Evolutionary conservation across 2,888 invertebrate species (phyloP).

Genomic region (Micoletzkya japonica): DNA sequence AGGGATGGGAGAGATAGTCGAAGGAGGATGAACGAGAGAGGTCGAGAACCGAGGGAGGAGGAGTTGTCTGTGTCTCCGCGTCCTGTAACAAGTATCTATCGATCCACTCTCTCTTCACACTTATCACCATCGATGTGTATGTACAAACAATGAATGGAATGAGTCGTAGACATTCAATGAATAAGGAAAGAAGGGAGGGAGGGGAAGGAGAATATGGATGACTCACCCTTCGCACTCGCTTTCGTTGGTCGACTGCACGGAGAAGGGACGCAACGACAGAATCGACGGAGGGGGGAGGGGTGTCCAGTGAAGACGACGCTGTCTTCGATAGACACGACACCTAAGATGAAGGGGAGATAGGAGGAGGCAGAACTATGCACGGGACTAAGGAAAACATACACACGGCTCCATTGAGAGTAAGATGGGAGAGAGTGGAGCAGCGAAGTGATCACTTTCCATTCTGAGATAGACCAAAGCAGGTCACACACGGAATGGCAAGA

Average conservation of each 20-base stretch:
- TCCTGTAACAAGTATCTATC: not conserved
- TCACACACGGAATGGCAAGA: not conserved
- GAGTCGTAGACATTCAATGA: too few relatives aligned
- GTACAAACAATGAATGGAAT: too few relatives aligned
- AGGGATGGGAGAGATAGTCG: too few relatives aligned
- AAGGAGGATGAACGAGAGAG: constrained; percentile 21
- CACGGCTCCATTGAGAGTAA: not conserved
- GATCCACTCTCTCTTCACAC: too few relatives aligned
- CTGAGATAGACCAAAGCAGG: not conserved
- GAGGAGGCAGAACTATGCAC: not conserved
- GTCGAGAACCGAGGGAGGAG: too few relatives aligned
- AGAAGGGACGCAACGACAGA: constrained; percentile 11
- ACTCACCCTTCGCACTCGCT: not conserved
- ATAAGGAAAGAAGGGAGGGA: not conserved
- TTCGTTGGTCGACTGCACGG: constrained; percentile 5
- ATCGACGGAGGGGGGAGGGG: constrained; percentile 27
- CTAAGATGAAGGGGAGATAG: not conserved
- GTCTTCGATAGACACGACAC: too few relatives aligned
- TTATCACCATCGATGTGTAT: too few relatives aligned
- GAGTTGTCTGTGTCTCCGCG: constrained; percentile 4
- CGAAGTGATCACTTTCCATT: too few relatives aligned
- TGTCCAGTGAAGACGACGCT: not conserved
- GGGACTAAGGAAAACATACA: not conserved
- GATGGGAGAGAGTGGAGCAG: not conserved
- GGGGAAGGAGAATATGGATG: not conserved